Percentiles rank a stretch among this genome's conserved stretches.
Conservation (phyloP, 2,888 invertebrate genomes). For the Amphipyra berbera region DNA sequence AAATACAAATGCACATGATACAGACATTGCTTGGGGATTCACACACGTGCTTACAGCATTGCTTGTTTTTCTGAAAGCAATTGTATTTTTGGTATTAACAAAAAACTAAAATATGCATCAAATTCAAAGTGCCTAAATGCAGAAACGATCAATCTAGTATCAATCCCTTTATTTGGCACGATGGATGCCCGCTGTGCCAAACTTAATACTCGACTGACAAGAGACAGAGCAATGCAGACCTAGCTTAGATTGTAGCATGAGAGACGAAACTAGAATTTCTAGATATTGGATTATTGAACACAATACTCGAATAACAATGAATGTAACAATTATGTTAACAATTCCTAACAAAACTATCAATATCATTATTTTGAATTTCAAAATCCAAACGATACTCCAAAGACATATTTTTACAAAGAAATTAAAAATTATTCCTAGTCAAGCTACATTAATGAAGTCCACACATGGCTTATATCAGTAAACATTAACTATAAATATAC, state of each 20-base stretch:
- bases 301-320: no score
- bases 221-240: neutral
- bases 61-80: constrained; percentile 21
- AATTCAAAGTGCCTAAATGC: constrained; percentile 11
- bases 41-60: neutral
- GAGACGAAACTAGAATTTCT: neutral
- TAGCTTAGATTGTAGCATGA: constrained; percentile 2
- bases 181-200: constrained; percentile 2
- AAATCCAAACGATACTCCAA: no score
- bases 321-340: no score
- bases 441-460: no score
- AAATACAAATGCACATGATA: constrained; percentile 5
- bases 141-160: constrained; percentile 9
- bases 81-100: neutral
- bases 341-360: no score
- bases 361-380: no score
- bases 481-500: no score
- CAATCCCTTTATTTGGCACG: constrained; percentile 14
- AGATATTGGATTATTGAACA: neutral
- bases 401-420: no score
- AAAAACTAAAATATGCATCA: neutral
- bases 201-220: constrained; percentile 9
- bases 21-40: neutral
- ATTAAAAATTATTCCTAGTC: no score
- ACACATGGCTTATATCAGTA: no score